These are phyloP conservation scores for Globodera rostochiensis DNA, from an alignment of 1,140 invertebrate genomes.

Conservation along the genomic window DNA sequence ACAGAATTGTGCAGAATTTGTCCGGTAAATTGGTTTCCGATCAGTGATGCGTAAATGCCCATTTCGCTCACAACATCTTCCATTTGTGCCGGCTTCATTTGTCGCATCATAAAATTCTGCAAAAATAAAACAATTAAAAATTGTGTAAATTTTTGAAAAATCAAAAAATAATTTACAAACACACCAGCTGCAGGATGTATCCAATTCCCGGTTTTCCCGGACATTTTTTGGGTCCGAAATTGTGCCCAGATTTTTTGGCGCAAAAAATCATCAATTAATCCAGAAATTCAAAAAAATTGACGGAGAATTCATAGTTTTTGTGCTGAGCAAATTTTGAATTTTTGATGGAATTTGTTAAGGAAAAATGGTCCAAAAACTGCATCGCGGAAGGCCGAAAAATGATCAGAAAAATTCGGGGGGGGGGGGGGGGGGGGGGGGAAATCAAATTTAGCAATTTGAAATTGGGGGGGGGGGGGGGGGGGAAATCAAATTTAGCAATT, in stretches of 20 bases:
- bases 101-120: constrained; percentile 20
- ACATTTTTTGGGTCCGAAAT: background rate
- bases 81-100: background rate
- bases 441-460: background rate
- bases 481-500: background rate
- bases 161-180: background rate
- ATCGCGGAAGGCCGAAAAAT: background rate
- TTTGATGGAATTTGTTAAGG: too few relatives aligned
- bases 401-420: background rate
- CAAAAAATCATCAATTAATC: background rate
- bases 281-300: background rate
- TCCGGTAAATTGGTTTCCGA: background rate
- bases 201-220: background rate
- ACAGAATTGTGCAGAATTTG: background rate
- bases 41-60: constrained; percentile 14
- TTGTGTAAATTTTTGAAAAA: background rate
- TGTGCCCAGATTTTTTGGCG: background rate
- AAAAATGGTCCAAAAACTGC: too few relatives aligned
- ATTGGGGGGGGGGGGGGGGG: background rate
- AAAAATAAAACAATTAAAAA: background rate
- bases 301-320: too few relatives aligned
- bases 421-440: too few relatives aligned
- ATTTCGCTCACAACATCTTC: constrained; percentile 11
- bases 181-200: background rate
- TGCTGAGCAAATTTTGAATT: too few relatives aligned